Evolutionary conservation across 2,113 vertebrate genomes (phyloP).

Genomic region (Neofelis nebulosa): DNA sequence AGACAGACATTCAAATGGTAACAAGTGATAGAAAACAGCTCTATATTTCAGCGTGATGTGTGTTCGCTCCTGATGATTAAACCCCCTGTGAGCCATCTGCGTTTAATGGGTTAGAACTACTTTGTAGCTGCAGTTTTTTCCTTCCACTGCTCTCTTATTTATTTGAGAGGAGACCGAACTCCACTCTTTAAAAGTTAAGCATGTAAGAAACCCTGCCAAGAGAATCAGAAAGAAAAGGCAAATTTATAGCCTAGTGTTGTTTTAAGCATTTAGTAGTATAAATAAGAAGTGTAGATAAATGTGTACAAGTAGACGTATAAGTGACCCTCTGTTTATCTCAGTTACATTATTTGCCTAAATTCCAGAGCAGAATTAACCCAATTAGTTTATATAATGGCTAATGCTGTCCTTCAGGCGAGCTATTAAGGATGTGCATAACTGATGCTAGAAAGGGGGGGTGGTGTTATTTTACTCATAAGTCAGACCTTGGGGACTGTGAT

Average conservation of each 20-base stretch:
- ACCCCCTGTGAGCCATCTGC: conserved; percentile 87
- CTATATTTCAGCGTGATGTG: conserved; percentile 88
- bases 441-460: conserved; percentile 36
- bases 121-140: conserved; percentile 86
- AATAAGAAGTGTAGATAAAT: conserved; percentile 88
- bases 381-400: conserved; percentile 83
- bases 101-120: conserved; percentile 89
- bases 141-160: conserved; percentile 83
- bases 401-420: conserved; percentile 74
- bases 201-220: conserved; percentile 85
- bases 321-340: conserved; percentile 84
- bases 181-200: conserved; percentile 85
- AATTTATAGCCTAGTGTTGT: conserved; percentile 87
- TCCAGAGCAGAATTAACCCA: conserved; percentile 81
- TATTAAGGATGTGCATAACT: conserved; percentile 66
- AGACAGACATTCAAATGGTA: conserved; percentile 88
- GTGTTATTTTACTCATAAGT: conserved; percentile 43
- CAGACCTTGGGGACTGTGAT: not conserved
- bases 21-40: conserved; percentile 92
- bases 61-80: conserved; percentile 87
- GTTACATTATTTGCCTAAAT: conserved; percentile 83
- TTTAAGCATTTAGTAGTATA: conserved; percentile 89
- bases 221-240: conserved; percentile 83
- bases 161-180: conserved; percentile 85
- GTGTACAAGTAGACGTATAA: conserved; percentile 82